Evolutionary conservation across 2,797 vertebrate species (phyloP).

Genomic region (Sebastes wilsoni): DNA sequence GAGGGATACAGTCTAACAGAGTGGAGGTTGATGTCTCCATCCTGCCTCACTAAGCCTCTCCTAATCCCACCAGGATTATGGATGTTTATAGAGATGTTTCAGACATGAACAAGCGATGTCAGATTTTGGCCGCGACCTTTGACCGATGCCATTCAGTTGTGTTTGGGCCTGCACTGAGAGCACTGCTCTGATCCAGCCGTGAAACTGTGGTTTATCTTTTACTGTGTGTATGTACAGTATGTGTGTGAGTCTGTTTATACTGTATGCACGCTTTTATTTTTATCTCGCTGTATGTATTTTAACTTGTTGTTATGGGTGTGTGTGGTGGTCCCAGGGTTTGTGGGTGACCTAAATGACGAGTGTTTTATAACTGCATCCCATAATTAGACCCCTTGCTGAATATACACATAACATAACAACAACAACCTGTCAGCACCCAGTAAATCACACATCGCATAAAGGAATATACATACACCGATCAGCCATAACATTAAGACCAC

Average conservation of each 20-base stretch:
- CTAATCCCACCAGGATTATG: conserved; percentile 48
- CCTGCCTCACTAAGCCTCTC: conserved; percentile 35
- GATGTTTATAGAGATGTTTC: conserved; percentile 47
- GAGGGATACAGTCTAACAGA: conserved; percentile 15
- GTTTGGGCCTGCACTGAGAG: conserved; percentile 1
- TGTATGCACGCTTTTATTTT: background rate
- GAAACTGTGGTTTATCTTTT: conserved; percentile 7
- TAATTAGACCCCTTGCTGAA: conserved; percentile 6
- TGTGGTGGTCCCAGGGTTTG: background rate
- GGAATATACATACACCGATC: background rate
- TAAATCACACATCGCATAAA: background rate
- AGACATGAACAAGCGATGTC: conserved; percentile 37
- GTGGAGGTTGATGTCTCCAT: conserved; percentile 24
- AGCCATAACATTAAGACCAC: too few relatives aligned
- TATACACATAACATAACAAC: background rate
- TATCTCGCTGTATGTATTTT: background rate
- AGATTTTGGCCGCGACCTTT: conserved; percentile 35
- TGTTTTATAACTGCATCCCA: conserved; percentile 15
- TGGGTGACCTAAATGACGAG: background rate
- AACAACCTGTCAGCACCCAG: conserved; percentile 14
- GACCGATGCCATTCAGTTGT: conserved; percentile 9
- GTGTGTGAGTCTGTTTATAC: background rate
- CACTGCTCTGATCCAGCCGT: conserved; percentile 2
- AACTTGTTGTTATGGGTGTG: background rate
- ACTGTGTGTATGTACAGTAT: background rate